Percentiles rank a stretch among this genome's conserved stretches.
phyloP scores from a whole-genome alignment of 1,140 invertebrate genomes.

The Prorops nasuta region DNA sequence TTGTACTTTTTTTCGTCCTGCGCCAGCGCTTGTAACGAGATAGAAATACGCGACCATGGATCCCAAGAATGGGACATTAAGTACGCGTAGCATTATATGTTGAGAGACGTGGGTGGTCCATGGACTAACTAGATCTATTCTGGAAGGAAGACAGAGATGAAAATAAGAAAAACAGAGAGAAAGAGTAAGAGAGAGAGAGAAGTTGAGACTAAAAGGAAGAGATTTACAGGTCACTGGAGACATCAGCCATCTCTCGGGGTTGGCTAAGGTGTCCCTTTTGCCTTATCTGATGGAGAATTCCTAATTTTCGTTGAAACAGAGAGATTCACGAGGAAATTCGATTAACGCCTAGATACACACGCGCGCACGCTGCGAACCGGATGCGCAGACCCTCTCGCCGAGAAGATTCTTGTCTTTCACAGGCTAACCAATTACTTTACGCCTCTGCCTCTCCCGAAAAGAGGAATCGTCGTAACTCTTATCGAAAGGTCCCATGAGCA shows the following conservation, averaged over 20 bases:
- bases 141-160: background rate
- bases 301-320: slow-evolving; percentile 34
- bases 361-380: background rate
- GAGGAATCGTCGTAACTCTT: too few species aligned
- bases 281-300: slow-evolving; percentile 46
- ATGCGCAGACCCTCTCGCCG: slow-evolving; percentile 11
- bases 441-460: slow-evolving; percentile 14
- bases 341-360: slow-evolving; percentile 29
- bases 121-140: background rate
- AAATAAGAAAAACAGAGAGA: slow-evolving; percentile 3
- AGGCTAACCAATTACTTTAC: slow-evolving; percentile 28
- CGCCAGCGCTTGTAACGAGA: too few species aligned
- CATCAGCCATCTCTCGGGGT: too few species aligned
- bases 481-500: too few species aligned
- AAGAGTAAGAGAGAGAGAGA: slow-evolving; percentile 12
- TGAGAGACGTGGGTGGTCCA: slow-evolving; percentile 25
- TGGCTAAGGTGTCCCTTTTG: slow-evolving; percentile 8
- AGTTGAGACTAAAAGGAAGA: slow-evolving; percentile 19
- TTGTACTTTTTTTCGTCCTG: too few species aligned
- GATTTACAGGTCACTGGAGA: slow-evolving; percentile 39
- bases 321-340: slow-evolving; percentile 24
- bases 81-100: slow-evolving; percentile 12
- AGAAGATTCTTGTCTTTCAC: slow-evolving; percentile 17
- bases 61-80: too few species aligned
- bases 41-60: too few species aligned